Evolutionary conservation across 2,888 invertebrate genomes (phyloP), one percentile per base, ranked within the genome.

Genomic region (Bombylius discolor): DNA sequence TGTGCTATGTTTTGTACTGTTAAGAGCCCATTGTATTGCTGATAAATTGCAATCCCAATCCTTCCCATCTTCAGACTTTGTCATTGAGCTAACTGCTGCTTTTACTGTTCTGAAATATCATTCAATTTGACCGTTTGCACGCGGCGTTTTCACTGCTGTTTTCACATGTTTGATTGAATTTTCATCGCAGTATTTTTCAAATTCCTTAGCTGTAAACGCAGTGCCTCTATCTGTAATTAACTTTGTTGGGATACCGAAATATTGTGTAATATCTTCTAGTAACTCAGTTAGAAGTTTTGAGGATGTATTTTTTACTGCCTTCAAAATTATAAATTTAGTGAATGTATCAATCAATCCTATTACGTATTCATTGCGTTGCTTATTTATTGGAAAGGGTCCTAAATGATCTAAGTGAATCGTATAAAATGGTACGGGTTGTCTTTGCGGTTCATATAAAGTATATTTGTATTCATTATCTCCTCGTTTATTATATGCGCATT

Each of bases 41-140:
- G 32, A 14, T n/a, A 54, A n/a, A n/a, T 49, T 31, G 33, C 44
- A 51, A 13, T 55, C 55, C 55, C 55, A 46, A 33, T 55, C 47
- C 3, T 31, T 39, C n/a, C n/a, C n/a, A n/a, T n/a, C n/a, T n/a
- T n/a, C n/a, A n/a, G n/a, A n/a, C n/a, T n/a, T n/a, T n/a, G n/a
- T n/a, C n/a, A n/a, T n/a, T n/a, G n/a, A n/a, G n/a, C n/a, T n/a
- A n/a, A n/a, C n/a, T n/a, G n/a, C n/a, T n/a, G n/a, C n/a, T n/a
- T n/a, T n/a, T n/a, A n/a, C n/a, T n/a, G n/a, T n/a, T n/a, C n/a
- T n/a, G n/a, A n/a, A n/a, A n/a, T n/a, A n/a, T n/a, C 48, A 14
- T 14, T 53, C 53, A 8, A 52, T 36, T 52, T 52, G 52, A 31
- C 52, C 52, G 36, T 52, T 52, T 4, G 45, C n/a, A n/a, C 48